These are phyloP conservation scores for Papilio gigon DNA, from an alignment of 2,888 invertebrate species.

Conservation along the genomic window DNA sequence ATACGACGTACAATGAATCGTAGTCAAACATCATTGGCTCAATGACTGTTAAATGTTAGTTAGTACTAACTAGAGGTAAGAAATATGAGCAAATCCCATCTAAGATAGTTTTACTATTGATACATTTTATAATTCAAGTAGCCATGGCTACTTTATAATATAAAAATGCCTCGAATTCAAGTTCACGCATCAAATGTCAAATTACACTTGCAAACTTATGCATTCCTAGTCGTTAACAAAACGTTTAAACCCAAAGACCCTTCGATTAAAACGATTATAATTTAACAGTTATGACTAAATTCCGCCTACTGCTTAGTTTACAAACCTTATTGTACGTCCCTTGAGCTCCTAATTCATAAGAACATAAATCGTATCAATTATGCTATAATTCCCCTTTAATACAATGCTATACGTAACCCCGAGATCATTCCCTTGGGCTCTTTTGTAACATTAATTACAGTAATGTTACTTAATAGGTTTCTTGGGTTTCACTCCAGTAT, in stretches of 20 bases:
- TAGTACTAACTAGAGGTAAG: no score
- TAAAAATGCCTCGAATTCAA: neutral
- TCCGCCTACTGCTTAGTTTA: neutral
- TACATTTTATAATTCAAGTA: no score
- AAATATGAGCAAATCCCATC: no score
- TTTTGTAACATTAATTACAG: conserved; percentile 12
- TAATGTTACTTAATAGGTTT: conserved; percentile 15
- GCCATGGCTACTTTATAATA: no score
- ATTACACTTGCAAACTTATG: neutral
- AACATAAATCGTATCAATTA: conserved; percentile 17
- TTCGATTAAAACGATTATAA: conserved; percentile 1
- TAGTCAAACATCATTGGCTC: no score
- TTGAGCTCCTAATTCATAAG: conserved; percentile 14
- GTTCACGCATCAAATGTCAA: neutral
- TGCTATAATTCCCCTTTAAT: conserved; percentile 15
- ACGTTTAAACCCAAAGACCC: neutral
- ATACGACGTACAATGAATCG: no score
- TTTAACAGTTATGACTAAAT: conserved; percentile 12
- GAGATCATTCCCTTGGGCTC: conserved; percentile 13
- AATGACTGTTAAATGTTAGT: no score
- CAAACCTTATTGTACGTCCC: conserved; percentile 11
- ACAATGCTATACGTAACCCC: conserved; percentile 8
- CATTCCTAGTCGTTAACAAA: neutral
- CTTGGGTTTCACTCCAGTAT: conserved; percentile 3
- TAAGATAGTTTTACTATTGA: no score